Evolutionary conservation across 2,113 vertebrate genomes (phyloP), one percentile per base, ranked within the genome.

Genomic region (Nycticryphes semicollaris): DNA sequence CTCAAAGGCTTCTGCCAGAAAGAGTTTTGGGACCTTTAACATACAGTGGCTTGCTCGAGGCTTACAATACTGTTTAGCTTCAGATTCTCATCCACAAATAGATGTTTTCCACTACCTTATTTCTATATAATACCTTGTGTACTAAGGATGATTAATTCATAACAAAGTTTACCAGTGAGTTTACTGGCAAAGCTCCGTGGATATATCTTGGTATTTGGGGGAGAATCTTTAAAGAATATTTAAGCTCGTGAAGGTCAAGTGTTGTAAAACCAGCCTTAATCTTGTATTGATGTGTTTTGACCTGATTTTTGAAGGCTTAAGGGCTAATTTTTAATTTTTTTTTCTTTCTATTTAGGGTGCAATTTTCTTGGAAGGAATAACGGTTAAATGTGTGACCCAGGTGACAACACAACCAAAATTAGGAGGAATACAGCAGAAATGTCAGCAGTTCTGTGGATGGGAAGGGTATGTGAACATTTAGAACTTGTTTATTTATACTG

Each of bases 381-480:
- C 98, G 35, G 99, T 99, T 84, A 99, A 98, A 98, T 98, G 98
- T 81, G 99, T 99, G 97, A 98, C 98, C 72, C 99, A 99, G 97
- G 89, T 99, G 97, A 99, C 98, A 90, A 97, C 97, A 8, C 99
- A 99, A 96, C 99, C 99, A 87, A 99, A 99, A 94, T 97, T 99
- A 76, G 98, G 99, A 92, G 98, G 98, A 87, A 97, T 99, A 94
- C 99, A 99, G 96, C 98, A 98, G 90, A 99, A 99, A 96, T 99
- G 99, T 97, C 99, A 99, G 97, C 98, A 99, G 88, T 99, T 99
- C 98, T 98, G 98, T 75, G 98, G 99, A 96, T 99, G 99, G 99
- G 99, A 99, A 97, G 99, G 98, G 99, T 99, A 98, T 97, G 98
- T 84, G 57, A 96, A 60, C 35, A 56, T 93, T 94, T 68, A 73